Conservation (phyloP, 2,797 vertebrate genomes). For the Anableps anableps region DNA sequence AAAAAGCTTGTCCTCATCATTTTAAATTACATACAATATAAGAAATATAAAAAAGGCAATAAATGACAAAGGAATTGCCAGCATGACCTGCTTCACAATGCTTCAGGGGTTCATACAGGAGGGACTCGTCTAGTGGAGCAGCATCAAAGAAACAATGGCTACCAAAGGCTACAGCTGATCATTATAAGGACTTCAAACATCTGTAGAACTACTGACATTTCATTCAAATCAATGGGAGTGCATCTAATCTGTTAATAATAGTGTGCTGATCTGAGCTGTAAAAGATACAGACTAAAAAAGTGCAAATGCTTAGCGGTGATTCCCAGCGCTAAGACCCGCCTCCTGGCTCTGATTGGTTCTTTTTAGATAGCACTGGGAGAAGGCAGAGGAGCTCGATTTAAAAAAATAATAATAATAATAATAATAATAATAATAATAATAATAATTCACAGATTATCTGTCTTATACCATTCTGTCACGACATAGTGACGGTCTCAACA, state of each 20-base stretch:
- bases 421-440: no score
- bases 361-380: no score
- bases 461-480: no score
- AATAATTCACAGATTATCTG: no score
- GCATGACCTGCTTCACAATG: neutral
- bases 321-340: no score
- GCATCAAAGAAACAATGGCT: neutral
- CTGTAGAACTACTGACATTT: neutral
- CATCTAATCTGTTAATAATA: neutral
- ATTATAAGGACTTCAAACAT: neutral
- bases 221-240: neutral
- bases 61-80: neutral
- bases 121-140: neutral
- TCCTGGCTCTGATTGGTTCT: no score
- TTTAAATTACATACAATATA: neutral
- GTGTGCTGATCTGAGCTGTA: neutral
- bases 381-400: no score
- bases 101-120: neutral
- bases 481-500: no score
- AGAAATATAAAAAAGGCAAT: neutral
- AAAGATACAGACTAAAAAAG: neutral
- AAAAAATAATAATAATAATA: no score
- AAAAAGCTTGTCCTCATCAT: neutral
- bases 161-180: neutral
- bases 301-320: no score